Percentiles rank a stretch among this genome's conserved stretches.
Conservation (phyloP, 2,113 vertebrate species). For the Panurus biarmicus region DNA sequence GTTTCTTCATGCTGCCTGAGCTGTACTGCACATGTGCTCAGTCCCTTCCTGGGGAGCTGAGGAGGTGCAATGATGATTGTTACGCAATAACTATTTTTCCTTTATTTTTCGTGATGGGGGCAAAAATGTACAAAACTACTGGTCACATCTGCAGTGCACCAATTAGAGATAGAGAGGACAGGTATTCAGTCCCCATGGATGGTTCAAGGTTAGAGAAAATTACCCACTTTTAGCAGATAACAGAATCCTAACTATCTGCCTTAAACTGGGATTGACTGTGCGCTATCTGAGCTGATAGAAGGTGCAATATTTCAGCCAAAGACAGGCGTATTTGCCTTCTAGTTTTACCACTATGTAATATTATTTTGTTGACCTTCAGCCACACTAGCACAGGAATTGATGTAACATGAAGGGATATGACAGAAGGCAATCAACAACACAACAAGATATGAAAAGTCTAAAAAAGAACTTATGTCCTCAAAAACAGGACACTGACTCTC, state of each 20-base stretch:
- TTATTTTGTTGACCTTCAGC: constrained; percentile 8
- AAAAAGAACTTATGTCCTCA: not conserved
- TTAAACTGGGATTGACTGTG: constrained; percentile 41
- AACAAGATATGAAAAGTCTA: not conserved
- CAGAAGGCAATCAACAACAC: constrained; percentile 21
- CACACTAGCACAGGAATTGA: not conserved
- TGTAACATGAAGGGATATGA: not conserved
- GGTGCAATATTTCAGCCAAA: constrained; percentile 31
- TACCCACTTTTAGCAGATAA: constrained; percentile 48
- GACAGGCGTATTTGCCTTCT: not conserved
- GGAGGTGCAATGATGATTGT: not conserved
- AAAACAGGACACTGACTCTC: not conserved
- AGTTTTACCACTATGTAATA: not conserved
- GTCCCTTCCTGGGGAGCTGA: not conserved
- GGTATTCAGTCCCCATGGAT: not conserved
- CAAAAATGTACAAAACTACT: not conserved
- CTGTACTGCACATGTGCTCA: not conserved
- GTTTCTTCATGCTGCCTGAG: not conserved
- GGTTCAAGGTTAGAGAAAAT: constrained; percentile 55
- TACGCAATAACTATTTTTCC: not conserved
- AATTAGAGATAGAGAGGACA: constrained; percentile 10
- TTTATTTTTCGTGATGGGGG: not conserved
- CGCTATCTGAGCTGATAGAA: constrained; percentile 15
- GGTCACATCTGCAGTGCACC: not conserved
- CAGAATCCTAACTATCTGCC: constrained; percentile 45